Evolutionary conservation across 2,797 vertebrate species (phyloP), one percentile per base, ranked within the genome.

Genomic region (Parauchenoglanis ngamensis): DNA sequence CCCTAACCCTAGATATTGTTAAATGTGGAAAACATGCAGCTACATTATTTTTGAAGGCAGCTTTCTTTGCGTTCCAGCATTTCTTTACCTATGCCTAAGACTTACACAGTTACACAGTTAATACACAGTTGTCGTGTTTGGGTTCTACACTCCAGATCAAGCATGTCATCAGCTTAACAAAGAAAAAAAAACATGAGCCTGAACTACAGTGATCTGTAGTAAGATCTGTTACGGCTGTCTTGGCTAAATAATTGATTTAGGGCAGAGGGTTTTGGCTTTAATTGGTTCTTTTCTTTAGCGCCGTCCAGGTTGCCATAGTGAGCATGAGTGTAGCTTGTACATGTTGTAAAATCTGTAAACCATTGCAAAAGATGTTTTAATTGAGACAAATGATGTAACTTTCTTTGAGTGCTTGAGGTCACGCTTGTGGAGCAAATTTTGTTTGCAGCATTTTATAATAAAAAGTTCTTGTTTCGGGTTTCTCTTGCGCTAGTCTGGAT

Each of bases 161-260:
- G 3, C 77, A 59, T 35, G 54, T 79, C 54, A 54, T 35, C 28
- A 57, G 75, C 17, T 35, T 59, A 79, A 40, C 54, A 28, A 76
- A 79, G 17, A 31, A 31, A 78, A 77, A 79, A 80, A 28, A 79
- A 40, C 77, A 79, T 23, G 77, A 81, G 23, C 31, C 23, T 79
- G 77, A 80, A 80, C 28, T 44, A 3, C 35, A 65, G 11, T 2
- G 40, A 81, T 44, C 56, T 61, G 44, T 13, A 81, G 44, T n/a
- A 63, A 40, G 35, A 63, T 44, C 57, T 63, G 40, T 81, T 63
- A 81, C 7, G 23, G 79, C 28, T 23, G 4, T 52, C 44, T 67
- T 83, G 81, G 63, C 81, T 83, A 83, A 68, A 67, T 52, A 31
- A 31, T 54, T 83, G 81, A 67, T 83, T 83, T 83, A 68, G 3